A percentile compares a stretch with the other conserved stretches of the same genome.
Conservation (phyloP, 2,113 vertebrate species). For the Glaucidium brasilianum region DNA sequence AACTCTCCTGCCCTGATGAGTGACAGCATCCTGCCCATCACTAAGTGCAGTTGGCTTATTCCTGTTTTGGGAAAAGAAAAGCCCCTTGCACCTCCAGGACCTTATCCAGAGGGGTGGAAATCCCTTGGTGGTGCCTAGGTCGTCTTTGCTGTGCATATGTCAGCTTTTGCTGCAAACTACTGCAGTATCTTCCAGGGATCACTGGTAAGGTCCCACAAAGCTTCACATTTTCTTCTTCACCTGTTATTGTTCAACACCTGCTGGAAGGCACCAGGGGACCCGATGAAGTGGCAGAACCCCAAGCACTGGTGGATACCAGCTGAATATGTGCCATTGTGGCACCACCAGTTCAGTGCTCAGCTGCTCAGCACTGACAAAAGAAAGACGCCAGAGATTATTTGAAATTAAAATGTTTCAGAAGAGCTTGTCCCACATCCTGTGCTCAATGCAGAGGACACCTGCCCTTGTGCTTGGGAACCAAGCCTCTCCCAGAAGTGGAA, state of each 20-base stretch:
- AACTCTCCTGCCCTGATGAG: neutral
- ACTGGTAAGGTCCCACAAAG: neutral
- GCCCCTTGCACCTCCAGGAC: neutral
- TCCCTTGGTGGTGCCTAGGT: neutral
- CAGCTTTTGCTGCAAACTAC: neutral
- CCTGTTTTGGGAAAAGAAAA: neutral
- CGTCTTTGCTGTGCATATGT: neutral
- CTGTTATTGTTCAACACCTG: neutral
- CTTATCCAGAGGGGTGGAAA: neutral
- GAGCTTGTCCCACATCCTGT: neutral
- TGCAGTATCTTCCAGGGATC: neutral
- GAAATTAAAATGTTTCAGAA: neutral
- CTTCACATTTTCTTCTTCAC: neutral
- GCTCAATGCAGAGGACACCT: neutral
- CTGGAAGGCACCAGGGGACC: neutral
- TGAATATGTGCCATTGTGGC: fast-evolving
- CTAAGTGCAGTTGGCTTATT: neutral
- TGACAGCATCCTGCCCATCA: neutral
- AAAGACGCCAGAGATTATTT: neutral
- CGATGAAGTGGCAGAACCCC: neutral
- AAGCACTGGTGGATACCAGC: neutral
- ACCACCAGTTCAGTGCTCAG: neutral
- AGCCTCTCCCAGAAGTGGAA: neutral
- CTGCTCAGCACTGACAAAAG: neutral
- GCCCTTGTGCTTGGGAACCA: neutral